Percentiles rank a stretch among this genome's conserved stretches.
These are phyloP conservation scores for Arge pagana DNA, from an alignment of 2,888 invertebrate species.

Conservation along the genomic window DNA sequence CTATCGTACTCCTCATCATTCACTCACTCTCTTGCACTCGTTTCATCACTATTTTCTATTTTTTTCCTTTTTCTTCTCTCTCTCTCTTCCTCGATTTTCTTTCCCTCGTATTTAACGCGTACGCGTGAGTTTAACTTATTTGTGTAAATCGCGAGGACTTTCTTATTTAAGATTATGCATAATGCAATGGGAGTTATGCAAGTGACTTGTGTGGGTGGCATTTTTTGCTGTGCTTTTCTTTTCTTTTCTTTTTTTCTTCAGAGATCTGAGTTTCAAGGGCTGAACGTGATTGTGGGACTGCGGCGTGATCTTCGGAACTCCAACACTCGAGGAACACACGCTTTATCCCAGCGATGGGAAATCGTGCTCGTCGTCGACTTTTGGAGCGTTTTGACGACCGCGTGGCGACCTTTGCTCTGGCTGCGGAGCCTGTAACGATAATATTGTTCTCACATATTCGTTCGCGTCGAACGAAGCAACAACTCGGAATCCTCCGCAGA, in stretches of 20 bases:
- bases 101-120: too few relatives aligned
- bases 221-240: slow-evolving; percentile 16
- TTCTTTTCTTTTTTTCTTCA: slow-evolving; percentile 21
- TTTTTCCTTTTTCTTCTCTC: too few relatives aligned
- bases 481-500: too few relatives aligned
- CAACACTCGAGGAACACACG: slow-evolving; percentile 33
- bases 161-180: too few relatives aligned
- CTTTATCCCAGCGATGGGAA: slow-evolving; percentile 89
- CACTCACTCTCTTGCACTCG: too few relatives aligned
- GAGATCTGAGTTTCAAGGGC: slow-evolving; percentile 8
- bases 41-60: too few relatives aligned
- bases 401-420: slow-evolving; percentile 54
- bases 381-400: slow-evolving; percentile 68
- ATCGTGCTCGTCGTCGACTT: slow-evolving; percentile 94
- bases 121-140: too few relatives aligned
- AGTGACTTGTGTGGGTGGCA: too few relatives aligned
- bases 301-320: background rate
- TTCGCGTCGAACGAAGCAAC: background rate
- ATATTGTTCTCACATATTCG: slow-evolving; percentile 29
- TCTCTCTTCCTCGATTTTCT: too few relatives aligned
- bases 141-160: too few relatives aligned
- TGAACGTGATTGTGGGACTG: background rate
- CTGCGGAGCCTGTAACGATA: slow-evolving; percentile 38
- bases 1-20: too few relatives aligned
- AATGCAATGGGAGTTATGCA: too few relatives aligned